Base-by-base conservation (phyloP, 35 echinoderm and acorn worm genomes). In the Holothuria glaberrima region DNA sequence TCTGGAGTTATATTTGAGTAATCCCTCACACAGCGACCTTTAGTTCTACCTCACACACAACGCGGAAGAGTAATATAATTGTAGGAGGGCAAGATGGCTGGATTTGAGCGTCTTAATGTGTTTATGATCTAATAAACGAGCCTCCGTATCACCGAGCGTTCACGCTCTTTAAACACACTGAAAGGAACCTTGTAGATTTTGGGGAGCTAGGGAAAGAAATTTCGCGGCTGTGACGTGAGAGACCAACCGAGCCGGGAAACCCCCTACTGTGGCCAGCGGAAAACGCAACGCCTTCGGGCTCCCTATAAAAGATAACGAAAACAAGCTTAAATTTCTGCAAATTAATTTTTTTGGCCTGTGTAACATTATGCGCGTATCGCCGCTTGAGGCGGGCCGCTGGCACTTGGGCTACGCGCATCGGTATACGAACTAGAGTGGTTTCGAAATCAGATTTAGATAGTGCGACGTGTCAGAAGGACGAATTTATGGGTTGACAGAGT, bases 281-380 rank as follows among this genome's bases (percentile, higher is more conserved):
- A 78, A 28, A 48, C 74, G 44, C 29, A 48, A 48, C 74, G 74
- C 38, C 38, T 78, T 50, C 74, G 24, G 36, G 44, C 74, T 25
- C 21, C 74, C 44, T 50, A 50, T 48, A 48, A 78, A 78, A 78
- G 50, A 78, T 9, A 78, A 48, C 27, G 38, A 25, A 24, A 78
- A 78, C 50, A 78, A 78, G 74, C 74, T 78, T 78, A 78, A 78
- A 9, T 78, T 48, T 45, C 41, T 30, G 74, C 38, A 78, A 78
- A 78, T 78, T 78, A 78, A 78, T 78, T 78, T 48, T 78, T 22
- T 24, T 0, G 17, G 50, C 50, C 13, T 54, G 50, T 54, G 50
- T 54, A 54, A 54, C 50, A 17, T 54, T 54, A 54, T 54, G 9
- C 50, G 50, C 50, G 50, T 54, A 54, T 54, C 50, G 50, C 50